phyloP scores from a whole-genome alignment of 2,797 vertebrate genomes.

The Ciconia nigra region DNA sequence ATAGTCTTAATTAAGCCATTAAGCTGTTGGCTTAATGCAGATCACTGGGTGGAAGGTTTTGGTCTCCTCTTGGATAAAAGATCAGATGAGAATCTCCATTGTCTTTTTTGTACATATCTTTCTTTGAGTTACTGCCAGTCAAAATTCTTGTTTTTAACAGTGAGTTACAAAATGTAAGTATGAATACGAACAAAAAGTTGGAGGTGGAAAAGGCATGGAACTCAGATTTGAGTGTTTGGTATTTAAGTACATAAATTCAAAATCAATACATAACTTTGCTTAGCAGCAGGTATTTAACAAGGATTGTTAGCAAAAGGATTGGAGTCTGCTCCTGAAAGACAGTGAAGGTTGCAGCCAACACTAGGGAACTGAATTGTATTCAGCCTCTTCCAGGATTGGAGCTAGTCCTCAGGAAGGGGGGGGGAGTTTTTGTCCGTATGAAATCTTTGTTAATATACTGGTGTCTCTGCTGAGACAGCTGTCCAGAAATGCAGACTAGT shows the following conservation, averaged over 20 bases:
- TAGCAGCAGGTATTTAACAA: not conserved
- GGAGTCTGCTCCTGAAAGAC: not conserved
- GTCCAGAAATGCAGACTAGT: not conserved
- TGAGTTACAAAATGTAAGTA: not conserved
- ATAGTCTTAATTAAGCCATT: not conserved
- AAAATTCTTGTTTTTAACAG: conserved; percentile 26
- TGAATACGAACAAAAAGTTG: not conserved
- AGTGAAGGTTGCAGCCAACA: not conserved
- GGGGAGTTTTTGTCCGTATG: not conserved
- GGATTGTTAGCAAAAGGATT: not conserved
- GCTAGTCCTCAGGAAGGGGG: not conserved
- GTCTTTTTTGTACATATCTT: not conserved
- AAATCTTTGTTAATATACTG: not conserved
- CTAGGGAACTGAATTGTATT: not conserved
- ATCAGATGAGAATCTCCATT: not conserved
- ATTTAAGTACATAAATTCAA: not conserved
- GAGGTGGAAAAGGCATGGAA: not conserved
- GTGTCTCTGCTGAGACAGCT: not conserved
- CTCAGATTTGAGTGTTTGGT: not conserved
- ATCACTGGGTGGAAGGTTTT: not conserved
- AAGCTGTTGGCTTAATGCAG: not conserved
- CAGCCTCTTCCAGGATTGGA: not conserved
- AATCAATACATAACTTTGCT: not conserved
- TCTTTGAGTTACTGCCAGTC: not conserved
- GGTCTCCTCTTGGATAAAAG: not conserved